Evolutionary conservation across 2,797 vertebrate genomes (phyloP).

Genomic region (Spinibarbus caldwelli): DNA sequence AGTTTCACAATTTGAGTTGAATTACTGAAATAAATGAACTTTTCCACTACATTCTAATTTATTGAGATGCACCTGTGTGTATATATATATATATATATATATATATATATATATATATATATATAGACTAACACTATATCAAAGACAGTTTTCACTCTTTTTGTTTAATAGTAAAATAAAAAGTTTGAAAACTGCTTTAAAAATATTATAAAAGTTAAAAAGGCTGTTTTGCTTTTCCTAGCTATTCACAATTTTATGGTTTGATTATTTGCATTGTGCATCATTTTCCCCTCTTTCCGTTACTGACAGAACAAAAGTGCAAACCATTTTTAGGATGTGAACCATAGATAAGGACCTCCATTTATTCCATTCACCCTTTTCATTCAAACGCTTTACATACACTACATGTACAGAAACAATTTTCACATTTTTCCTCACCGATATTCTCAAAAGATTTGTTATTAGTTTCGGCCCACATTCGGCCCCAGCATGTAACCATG

Average conservation of each 20-base stretch:
- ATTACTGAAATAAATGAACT: no score
- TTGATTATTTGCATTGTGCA: background rate
- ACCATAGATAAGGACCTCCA: background rate
- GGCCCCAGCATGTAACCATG: conserved; percentile 49
- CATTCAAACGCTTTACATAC: background rate
- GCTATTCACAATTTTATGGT: background rate
- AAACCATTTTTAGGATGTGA: background rate
- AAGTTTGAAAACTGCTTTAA: background rate
- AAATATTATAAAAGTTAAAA: background rate
- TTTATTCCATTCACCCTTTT: conserved; percentile 5
- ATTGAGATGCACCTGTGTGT: no score
- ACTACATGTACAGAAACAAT: background rate
- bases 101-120: no score
- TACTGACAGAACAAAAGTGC: background rate
- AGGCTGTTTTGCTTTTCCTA: background rate
- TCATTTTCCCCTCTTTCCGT: background rate
- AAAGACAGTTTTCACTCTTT: background rate
- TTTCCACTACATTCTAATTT: no score
- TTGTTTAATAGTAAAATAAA: background rate
- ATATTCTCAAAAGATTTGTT: conserved; percentile 38
- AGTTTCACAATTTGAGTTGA: no score
- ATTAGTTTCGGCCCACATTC: conserved; percentile 47
- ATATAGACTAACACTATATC: no score
- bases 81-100: no score
- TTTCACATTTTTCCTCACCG: conserved; percentile 16